Conservation (phyloP, 1,140 invertebrate species). For the Thaumetopoea pityocampa region DNA sequence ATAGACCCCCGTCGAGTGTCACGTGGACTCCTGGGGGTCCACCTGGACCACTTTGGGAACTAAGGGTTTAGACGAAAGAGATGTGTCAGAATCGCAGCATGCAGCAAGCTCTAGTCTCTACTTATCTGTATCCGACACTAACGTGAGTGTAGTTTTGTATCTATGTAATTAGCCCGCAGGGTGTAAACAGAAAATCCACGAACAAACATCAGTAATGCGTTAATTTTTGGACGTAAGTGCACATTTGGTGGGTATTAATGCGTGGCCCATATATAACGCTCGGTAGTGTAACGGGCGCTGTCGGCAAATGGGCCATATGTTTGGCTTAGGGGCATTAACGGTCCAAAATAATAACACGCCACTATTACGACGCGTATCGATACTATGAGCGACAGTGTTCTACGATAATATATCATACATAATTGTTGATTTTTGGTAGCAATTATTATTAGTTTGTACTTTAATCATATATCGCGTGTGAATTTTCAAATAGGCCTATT, state of each 20-base stretch:
- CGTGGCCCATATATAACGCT: slow-evolving; percentile 51
- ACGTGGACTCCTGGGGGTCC: too few species aligned
- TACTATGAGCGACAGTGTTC: background rate
- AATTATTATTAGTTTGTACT: slow-evolving; percentile 3
- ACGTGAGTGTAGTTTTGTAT: too few species aligned
- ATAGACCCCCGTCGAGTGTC: too few species aligned
- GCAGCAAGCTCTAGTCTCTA: too few species aligned
- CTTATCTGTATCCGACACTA: too few species aligned
- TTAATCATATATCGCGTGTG: background rate
- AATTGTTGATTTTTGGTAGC: slow-evolving; percentile 2
- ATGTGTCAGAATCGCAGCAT: too few species aligned
- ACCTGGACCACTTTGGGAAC: too few species aligned
- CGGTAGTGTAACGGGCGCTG: slow-evolving; percentile 44
- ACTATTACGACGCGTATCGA: slow-evolving; percentile 33
- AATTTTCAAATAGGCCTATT: too few species aligned
- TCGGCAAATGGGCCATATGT: slow-evolving; percentile 62
- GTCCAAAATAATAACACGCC: slow-evolving; percentile 58
- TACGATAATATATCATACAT: too few species aligned
- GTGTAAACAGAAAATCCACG: too few species aligned
- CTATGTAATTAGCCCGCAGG: slow-evolving; percentile 4
- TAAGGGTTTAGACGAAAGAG: too few species aligned
- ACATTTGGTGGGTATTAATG: slow-evolving; percentile 49
- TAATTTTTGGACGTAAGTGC: slow-evolving; percentile 50
- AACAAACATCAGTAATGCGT: slow-evolving; percentile 20
- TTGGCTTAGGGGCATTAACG: slow-evolving; percentile 62